phyloP scores from a whole-genome alignment of 1,140 invertebrate species.

The Zaprionus davidi region DNA sequence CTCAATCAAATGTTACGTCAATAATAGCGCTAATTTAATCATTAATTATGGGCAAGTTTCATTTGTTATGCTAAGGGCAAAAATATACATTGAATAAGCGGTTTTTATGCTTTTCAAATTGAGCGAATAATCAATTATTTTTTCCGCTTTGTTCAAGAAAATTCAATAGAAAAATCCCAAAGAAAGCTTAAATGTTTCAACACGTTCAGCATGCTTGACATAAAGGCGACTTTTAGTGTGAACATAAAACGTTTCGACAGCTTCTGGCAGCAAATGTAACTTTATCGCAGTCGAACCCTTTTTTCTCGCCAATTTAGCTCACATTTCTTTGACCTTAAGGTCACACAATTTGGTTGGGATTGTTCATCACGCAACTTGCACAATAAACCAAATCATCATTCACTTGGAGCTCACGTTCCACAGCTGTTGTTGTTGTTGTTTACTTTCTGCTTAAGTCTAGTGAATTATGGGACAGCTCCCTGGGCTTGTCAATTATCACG shows the following conservation, averaged over 20 bases:
- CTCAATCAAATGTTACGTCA: not conserved
- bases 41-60: not conserved
- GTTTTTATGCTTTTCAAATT: not conserved
- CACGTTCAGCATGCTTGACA: conserved; percentile 4
- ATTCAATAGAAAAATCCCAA: not conserved
- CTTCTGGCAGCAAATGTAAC: conserved; percentile 13
- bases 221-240: conserved; percentile 9
- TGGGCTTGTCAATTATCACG: conserved; percentile 47
- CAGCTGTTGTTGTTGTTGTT: conserved; percentile 11
- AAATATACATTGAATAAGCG: not conserved
- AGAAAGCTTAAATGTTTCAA: not conserved
- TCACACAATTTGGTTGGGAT: conserved; percentile 25
- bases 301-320: conserved; percentile 23
- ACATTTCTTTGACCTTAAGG: conserved; percentile 33
- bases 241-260: conserved; percentile 36
- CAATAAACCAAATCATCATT: conserved; percentile 43
- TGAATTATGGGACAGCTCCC: conserved; percentile 34
- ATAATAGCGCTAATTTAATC: not conserved
- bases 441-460: conserved; percentile 15
- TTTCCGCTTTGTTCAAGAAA: not conserved
- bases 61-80: not conserved
- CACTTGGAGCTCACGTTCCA: conserved; percentile 19
- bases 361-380: conserved; percentile 17
- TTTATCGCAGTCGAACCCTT: conserved; percentile 14
- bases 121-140: conserved; percentile 1